Percentiles rank a stretch among this genome's conserved stretches.
phyloP scores from a whole-genome alignment of 2,113 vertebrate genomes.

The Cairina moschata region DNA sequence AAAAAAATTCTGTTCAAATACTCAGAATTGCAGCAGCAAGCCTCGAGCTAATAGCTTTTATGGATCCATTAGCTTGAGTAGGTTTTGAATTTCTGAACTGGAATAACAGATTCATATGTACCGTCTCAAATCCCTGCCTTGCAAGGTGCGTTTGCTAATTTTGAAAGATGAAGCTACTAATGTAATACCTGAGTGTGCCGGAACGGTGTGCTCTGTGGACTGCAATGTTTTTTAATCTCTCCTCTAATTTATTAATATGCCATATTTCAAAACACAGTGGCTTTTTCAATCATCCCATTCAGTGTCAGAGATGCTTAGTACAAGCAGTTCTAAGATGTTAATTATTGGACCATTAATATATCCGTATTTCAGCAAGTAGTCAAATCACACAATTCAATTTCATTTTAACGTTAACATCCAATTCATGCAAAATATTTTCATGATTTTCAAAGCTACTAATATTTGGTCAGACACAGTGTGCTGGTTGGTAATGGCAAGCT shows the following conservation, averaged over 20 bases:
- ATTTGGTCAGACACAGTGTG: neutral
- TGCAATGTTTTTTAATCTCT: neutral
- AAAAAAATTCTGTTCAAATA: neutral
- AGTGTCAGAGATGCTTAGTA: neutral
- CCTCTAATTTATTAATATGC: neutral
- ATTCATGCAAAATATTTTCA: neutral
- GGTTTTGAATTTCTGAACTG: neutral
- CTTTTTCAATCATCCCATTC: slow-evolving; percentile 7
- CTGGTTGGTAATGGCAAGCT: neutral
- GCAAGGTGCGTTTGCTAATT: neutral
- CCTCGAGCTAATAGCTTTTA: neutral
- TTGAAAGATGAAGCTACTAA: neutral
- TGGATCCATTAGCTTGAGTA: neutral
- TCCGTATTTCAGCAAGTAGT: slow-evolving; percentile 40
- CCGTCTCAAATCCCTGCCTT: neutral
- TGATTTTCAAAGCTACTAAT: neutral
- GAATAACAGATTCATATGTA: neutral
- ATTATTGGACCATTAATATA: neutral
- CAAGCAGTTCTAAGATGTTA: slow-evolving; percentile 12
- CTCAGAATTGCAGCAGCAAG: neutral
- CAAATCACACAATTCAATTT: neutral
- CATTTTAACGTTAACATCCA: slow-evolving; percentile 19
- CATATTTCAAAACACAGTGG: neutral
- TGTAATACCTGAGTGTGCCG: neutral
- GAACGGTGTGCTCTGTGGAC: neutral